A percentile compares a stretch with the other conserved stretches of the same genome.
phyloP scores from a whole-genome alignment of 2,797 vertebrate species.

The Sebastes reedi region DNA sequence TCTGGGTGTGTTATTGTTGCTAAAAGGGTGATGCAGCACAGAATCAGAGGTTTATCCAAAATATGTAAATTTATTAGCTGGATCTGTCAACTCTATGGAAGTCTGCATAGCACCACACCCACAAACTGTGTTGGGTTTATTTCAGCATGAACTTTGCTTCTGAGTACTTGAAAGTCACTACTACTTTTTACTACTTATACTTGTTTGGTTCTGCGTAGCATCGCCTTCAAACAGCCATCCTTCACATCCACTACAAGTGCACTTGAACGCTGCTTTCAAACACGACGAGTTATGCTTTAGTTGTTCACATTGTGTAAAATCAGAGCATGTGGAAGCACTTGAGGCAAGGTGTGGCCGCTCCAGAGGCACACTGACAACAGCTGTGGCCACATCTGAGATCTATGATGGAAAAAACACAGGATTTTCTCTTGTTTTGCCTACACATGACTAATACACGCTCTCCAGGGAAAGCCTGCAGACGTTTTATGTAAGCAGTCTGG shows the following conservation, averaged over 20 bases:
- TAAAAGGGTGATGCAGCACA: neutral
- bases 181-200: neutral
- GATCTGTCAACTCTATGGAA: neutral
- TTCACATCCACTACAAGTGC: neutral
- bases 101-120: neutral
- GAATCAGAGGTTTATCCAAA: neutral
- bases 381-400: constrained; percentile 42
- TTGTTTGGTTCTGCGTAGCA: neutral
- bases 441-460: constrained; percentile 27
- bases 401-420: constrained; percentile 12
- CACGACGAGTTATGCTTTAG: neutral
- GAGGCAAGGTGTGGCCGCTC: constrained; percentile 34
- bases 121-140: neutral
- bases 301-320: constrained; percentile 14
- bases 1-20: neutral
- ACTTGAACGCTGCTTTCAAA: neutral
- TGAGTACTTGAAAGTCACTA: neutral
- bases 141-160: neutral
- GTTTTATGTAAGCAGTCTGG: constrained; percentile 15
- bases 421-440: constrained; percentile 43
- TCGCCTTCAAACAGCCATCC: neutral
- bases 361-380: constrained; percentile 24
- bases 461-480: constrained; percentile 18
- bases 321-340: constrained; percentile 33
- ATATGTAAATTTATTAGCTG: neutral